Evolutionary conservation across 2,113 vertebrate genomes (phyloP).

Genomic region (Kryptolebias marmoratus): DNA sequence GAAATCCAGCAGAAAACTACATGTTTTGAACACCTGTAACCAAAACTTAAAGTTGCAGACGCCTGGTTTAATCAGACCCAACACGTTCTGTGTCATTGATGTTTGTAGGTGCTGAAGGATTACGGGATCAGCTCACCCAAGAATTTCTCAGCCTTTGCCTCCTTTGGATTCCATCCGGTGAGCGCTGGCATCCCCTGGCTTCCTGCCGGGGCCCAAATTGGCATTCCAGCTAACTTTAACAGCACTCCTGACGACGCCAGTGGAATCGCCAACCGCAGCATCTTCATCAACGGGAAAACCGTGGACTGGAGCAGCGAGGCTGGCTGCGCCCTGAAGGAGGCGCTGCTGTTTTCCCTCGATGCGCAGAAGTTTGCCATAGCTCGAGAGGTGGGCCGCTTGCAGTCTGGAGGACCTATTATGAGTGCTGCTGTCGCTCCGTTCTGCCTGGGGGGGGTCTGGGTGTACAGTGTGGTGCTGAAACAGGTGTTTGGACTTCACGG

Average conservation of each 20-base stretch:
- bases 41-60: neutral
- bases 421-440: constrained; percentile 82
- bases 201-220: constrained; percentile 85
- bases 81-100: neutral
- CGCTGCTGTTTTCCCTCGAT: constrained; percentile 83
- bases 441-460: constrained; percentile 85
- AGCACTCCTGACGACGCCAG: constrained; percentile 68
- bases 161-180: constrained; percentile 90
- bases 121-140: constrained; percentile 60
- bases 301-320: constrained; percentile 85
- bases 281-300: constrained; percentile 83
- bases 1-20: neutral
- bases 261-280: constrained; percentile 79
- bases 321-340: constrained; percentile 81
- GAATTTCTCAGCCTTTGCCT: constrained; percentile 84
- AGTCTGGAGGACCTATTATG: constrained; percentile 75
- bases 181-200: constrained; percentile 89
- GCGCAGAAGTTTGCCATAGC: constrained; percentile 92
- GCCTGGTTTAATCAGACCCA: neutral
- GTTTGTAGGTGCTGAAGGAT: constrained; percentile 82
- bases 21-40: neutral
- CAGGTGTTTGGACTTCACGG: constrained; percentile 83
- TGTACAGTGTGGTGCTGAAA: constrained; percentile 82
- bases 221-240: constrained; percentile 90
- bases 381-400: constrained; percentile 85